These are phyloP conservation scores for Lagorchestes hirsutus DNA, from an alignment of 2,797 vertebrate genomes.

Conservation along the genomic window DNA sequence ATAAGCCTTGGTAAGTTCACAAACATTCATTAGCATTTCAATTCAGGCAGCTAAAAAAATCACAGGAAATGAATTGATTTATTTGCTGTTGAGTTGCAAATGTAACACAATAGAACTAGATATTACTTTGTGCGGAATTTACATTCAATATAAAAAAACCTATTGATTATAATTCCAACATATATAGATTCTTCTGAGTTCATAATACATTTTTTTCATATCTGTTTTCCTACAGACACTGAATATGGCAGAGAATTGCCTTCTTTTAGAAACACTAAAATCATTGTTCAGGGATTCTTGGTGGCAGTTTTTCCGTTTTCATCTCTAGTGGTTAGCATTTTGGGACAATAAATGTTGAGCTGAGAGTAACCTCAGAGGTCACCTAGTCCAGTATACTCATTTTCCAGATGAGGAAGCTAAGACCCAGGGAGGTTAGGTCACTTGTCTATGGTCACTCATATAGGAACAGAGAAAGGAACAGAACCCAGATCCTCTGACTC, in stretches of 20 bases:
- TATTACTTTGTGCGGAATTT: neutral
- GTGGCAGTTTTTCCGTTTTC: neutral
- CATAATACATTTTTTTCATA: neutral
- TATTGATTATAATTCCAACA: slow-evolving; percentile 7
- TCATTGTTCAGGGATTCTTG: neutral
- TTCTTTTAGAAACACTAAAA: neutral
- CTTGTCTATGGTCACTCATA: neutral
- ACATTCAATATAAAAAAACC: neutral
- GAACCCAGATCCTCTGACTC: neutral
- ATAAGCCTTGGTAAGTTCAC: neutral
- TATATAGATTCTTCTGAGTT: neutral
- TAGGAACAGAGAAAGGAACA: neutral
- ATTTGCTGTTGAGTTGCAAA: slow-evolving; percentile 3
- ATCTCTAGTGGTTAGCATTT: neutral
- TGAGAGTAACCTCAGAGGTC: neutral
- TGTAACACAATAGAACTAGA: slow-evolving; percentile 25
- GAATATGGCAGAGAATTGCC: neutral
- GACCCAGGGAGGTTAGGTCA: neutral
- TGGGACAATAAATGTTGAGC: neutral
- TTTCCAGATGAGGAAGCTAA: neutral
- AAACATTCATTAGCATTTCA: slow-evolving; percentile 45
- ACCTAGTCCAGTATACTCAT: neutral
- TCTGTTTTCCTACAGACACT: neutral
- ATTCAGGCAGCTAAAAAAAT: slow-evolving; percentile 11
- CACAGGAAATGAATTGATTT: slow-evolving; percentile 8